These are phyloP conservation scores for Idaea straminata DNA, from an alignment of 2,888 invertebrate genomes.

Conservation along the genomic window DNA sequence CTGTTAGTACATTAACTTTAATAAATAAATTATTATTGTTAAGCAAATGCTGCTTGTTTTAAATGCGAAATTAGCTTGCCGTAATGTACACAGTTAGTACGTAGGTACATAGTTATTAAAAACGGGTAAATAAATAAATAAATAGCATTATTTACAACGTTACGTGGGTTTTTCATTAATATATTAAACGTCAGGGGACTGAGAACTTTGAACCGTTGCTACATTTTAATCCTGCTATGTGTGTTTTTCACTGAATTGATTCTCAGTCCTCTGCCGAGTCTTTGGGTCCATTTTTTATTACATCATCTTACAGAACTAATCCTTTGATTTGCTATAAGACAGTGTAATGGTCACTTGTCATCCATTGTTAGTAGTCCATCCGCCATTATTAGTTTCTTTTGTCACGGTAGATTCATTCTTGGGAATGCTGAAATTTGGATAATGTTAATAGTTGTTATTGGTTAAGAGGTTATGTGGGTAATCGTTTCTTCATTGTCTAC, in stretches of 20 bases:
- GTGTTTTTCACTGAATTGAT: slow-evolving; percentile 4
- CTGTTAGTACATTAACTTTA: slow-evolving; percentile 57
- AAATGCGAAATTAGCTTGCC: slow-evolving; percentile 69
- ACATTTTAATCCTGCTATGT: not conserved
- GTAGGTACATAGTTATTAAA: slow-evolving; percentile 38
- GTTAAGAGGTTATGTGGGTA: not conserved
- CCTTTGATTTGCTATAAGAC: slow-evolving; percentile 6
- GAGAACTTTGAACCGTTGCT: slow-evolving; percentile 25
- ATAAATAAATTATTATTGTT: slow-evolving; percentile 50
- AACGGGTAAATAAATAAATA: slow-evolving; percentile 53
- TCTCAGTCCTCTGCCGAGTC: slow-evolving; percentile 5
- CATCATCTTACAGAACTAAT: slow-evolving; percentile 14
- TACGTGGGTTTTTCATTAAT: slow-evolving; percentile 31
- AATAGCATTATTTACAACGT: slow-evolving; percentile 68
- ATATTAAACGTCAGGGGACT: slow-evolving; percentile 33
- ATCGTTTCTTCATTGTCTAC: not conserved
- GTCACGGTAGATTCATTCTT: slow-evolving; percentile 14
- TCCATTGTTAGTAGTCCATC: slow-evolving; percentile 17
- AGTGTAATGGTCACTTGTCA: slow-evolving; percentile 31
- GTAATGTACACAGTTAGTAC: slow-evolving; percentile 61
- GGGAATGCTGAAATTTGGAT: slow-evolving; percentile 15
- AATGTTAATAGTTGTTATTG: not conserved
- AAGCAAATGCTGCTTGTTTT: slow-evolving; percentile 55
- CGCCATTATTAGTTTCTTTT: slow-evolving; percentile 17
- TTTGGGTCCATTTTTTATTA: slow-evolving; percentile 12